A percentile compares a stretch with the other conserved stretches of the same genome.
Evolutionary conservation across 2,888 invertebrate species (phyloP).

Genomic region (Luffia ferchaultella): DNA sequence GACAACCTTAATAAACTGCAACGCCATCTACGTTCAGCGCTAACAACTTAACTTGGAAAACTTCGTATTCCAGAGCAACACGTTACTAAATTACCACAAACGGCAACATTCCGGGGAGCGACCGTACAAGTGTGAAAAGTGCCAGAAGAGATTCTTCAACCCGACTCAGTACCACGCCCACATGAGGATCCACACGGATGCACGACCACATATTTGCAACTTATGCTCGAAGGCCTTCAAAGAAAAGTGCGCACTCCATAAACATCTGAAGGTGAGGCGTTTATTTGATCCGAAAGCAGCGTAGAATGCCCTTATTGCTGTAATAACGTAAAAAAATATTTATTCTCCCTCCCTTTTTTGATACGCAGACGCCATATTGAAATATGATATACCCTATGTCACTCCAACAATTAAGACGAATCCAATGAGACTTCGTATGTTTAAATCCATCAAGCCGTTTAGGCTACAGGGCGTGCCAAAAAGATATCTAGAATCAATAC

Average conservation of each 20-base stretch:
- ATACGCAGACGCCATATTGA: too few species aligned
- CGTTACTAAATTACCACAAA: neutral
- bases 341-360: too few species aligned
- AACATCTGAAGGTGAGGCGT: neutral
- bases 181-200: neutral
- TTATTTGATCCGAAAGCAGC: too few species aligned
- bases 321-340: too few species aligned
- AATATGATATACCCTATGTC: too few species aligned
- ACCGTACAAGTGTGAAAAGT: neutral
- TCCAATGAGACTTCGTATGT: too few species aligned
- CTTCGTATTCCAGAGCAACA: neutral
- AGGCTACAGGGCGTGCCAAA: too few species aligned
- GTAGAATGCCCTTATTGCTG: too few species aligned
- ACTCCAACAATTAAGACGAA: too few species aligned
- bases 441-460: too few species aligned
- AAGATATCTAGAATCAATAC: too few species aligned
- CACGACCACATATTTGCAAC: conserved; percentile 1
- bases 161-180: neutral
- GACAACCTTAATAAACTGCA: too few species aligned
- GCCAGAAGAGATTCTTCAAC: neutral
- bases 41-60: neutral
- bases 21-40: neutral
- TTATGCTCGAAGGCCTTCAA: neutral
- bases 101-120: neutral
- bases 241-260: neutral